A percentile compares a stretch with the other conserved stretches of the same genome.
These are phyloP conservation scores for Poeciliopsis gracilis DNA, from an alignment of 2,797 vertebrate genomes.

Conservation along the genomic window DNA sequence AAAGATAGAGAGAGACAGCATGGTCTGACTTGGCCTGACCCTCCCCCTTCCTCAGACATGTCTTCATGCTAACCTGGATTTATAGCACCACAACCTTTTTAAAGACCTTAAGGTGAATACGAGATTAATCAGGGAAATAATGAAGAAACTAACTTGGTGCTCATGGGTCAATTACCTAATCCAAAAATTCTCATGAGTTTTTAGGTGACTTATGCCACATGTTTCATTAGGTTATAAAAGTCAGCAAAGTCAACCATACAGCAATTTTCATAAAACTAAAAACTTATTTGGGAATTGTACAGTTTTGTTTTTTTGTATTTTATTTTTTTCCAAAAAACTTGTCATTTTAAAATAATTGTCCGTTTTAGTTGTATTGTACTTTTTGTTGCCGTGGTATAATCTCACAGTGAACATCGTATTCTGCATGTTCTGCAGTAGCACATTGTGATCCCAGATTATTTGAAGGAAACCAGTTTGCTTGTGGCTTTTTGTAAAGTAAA, in stretches of 20 bases:
- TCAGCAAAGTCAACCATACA: background rate
- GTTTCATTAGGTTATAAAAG: background rate
- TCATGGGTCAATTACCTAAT: constrained; percentile 25
- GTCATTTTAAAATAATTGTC: no score
- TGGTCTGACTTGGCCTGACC: constrained; percentile 64
- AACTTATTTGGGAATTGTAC: background rate
- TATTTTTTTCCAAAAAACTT: background rate
- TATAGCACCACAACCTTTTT: constrained; percentile 32
- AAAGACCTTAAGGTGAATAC: constrained; percentile 31
- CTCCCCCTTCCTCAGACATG: constrained; percentile 11
- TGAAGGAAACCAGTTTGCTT: background rate
- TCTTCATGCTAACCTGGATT: constrained; percentile 48
- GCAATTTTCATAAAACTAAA: background rate
- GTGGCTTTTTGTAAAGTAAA: background rate
- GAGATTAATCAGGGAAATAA: constrained; percentile 25
- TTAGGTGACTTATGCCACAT: background rate
- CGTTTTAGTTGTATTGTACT: no score
- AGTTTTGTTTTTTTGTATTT: background rate
- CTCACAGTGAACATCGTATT: background rate
- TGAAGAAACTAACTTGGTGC: constrained; percentile 29
- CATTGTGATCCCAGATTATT: background rate
- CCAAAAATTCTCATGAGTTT: constrained; percentile 8
- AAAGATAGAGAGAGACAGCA: constrained; percentile 73
- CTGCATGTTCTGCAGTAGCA: background rate
- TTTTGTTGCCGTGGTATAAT: background rate